Evolutionary conservation across 1,140 invertebrate species (phyloP).

Genomic region (Pogonognathellus flavescens): DNA sequence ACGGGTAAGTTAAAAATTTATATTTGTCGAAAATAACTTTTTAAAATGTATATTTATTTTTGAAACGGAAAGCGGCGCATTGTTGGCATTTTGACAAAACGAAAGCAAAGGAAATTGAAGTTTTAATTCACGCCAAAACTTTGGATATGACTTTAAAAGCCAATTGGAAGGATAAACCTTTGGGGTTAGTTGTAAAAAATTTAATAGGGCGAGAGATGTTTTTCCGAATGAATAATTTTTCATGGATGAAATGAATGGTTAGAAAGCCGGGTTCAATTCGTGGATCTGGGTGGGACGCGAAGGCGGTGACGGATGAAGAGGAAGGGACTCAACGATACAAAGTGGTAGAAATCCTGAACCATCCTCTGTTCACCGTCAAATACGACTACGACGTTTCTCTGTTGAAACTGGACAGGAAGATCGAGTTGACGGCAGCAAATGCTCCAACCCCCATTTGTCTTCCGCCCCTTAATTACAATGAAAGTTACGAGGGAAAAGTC

Average conservation of each 20-base stretch:
- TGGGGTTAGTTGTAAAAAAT: constrained; percentile 13
- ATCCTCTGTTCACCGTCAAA: constrained; percentile 24
- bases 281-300: not conserved
- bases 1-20: not conserved
- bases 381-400: constrained; percentile 48
- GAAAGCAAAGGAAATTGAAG: constrained; percentile 17
- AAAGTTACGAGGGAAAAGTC: constrained; percentile 4
- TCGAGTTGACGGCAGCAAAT: constrained; percentile 22
- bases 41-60: not conserved
- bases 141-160: constrained; percentile 33
- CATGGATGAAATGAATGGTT: too few species aligned
- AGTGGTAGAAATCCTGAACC: constrained; percentile 30
- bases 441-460: constrained; percentile 35
- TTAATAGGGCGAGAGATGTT: too few species aligned
- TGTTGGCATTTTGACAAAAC: constrained; percentile 35
- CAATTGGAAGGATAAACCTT: not conserved
- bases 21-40: not conserved
- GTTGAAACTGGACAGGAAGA: constrained; percentile 14
- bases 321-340: constrained; percentile 28
- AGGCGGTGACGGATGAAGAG: not conserved
- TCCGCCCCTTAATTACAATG: not conserved
- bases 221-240: too few species aligned
- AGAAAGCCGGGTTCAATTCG: constrained; percentile 28
- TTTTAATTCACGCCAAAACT: constrained; percentile 21
- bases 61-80: constrained; percentile 10